These are phyloP conservation scores for Gorsachius goisagi DNA, from an alignment of 2,113 vertebrate species.

Conservation along the genomic window DNA sequence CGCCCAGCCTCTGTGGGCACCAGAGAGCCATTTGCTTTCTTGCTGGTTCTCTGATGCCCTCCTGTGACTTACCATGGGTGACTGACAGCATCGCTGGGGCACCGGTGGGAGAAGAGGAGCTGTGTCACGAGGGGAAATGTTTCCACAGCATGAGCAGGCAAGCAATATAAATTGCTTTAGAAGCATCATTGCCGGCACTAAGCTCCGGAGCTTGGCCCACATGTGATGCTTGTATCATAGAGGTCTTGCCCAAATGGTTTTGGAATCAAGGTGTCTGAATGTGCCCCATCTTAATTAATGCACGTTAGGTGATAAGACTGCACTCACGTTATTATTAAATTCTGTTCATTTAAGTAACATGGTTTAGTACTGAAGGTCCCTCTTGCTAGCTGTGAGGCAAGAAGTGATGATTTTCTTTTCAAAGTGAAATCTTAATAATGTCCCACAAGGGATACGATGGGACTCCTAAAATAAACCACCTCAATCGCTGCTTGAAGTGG, in stretches of 20 bases:
- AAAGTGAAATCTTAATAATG: not conserved
- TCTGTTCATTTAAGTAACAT: not conserved
- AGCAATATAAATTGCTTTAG: not conserved
- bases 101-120: accelerated
- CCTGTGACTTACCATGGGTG: not conserved
- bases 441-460: not conserved
- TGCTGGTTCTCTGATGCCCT: not conserved
- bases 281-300: not conserved
- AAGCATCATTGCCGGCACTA: not conserved
- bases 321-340: not conserved
- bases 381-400: not conserved
- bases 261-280: not conserved
- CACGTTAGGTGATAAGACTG: not conserved
- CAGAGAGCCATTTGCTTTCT: not conserved
- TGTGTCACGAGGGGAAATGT: not conserved
- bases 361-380: not conserved
- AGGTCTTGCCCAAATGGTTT: not conserved
- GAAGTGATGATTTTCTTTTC: not conserved
- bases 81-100: not conserved
- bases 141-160: not conserved
- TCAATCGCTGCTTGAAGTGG: not conserved
- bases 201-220: not conserved
- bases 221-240: not conserved
- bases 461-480: not conserved
- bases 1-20: not conserved